phyloP scores from a whole-genome alignment of 2,888 invertebrate species.

The Rhodophaea formosa region DNA sequence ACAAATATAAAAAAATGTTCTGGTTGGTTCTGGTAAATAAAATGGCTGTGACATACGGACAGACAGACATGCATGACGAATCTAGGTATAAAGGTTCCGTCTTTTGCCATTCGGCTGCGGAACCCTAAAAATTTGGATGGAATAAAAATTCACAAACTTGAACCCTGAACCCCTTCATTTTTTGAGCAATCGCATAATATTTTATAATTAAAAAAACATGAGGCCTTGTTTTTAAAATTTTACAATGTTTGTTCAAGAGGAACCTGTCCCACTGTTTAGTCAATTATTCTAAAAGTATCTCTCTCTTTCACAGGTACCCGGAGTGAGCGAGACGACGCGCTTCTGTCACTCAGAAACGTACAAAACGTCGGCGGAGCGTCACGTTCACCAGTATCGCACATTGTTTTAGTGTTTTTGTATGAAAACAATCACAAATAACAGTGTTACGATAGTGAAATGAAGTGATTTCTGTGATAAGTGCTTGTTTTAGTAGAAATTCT shows the following conservation, averaged over 20 bases:
- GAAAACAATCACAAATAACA: conserved; percentile 15
- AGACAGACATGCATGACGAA: too few species aligned
- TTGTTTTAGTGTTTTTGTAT: conserved; percentile 28
- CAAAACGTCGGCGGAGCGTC: conserved; percentile 35
- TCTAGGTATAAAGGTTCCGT: too few species aligned
- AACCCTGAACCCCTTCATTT: too few species aligned
- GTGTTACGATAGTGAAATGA: conserved; percentile 8
- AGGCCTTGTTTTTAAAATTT: conserved; percentile 8
- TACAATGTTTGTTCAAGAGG: conserved; percentile 25
- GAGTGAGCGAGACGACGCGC: conserved; percentile 35
- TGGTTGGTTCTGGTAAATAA: too few species aligned
- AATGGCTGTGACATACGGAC: too few species aligned
- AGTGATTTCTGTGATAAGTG: conserved; percentile 21
- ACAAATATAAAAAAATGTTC: too few species aligned
- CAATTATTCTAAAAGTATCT: conserved; percentile 49
- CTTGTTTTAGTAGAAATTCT: not conserved
- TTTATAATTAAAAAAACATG: not conserved
- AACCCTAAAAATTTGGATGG: too few species aligned
- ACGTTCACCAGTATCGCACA: conserved; percentile 36
- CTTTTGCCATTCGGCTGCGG: too few species aligned
- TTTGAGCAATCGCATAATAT: too few species aligned
- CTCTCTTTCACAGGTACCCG: conserved; percentile 61
- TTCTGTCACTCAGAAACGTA: conserved; percentile 32
- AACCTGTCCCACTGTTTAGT: conserved; percentile 50
- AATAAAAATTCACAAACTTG: too few species aligned